phyloP scores from a whole-genome alignment of 2,797 vertebrate genomes.

The Sciurus vulgaris region DNA sequence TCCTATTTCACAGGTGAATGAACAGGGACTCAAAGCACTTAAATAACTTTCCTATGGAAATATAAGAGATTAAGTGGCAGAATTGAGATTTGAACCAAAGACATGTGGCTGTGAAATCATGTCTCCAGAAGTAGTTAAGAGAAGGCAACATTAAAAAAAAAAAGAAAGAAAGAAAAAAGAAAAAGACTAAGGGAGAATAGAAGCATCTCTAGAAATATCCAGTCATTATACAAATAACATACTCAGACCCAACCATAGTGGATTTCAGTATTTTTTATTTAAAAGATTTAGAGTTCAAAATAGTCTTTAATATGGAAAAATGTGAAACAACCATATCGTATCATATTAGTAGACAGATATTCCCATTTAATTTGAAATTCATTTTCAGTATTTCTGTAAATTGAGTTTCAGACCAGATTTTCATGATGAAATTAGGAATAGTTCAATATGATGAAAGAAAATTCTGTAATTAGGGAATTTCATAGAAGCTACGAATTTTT shows the following conservation, averaged over 20 bases:
- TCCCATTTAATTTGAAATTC: conserved; percentile 47
- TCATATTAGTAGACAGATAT: conserved; percentile 41
- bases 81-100: conserved; percentile 44
- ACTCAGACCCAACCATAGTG: conserved; percentile 48
- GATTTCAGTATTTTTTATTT: conserved; percentile 77
- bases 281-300: conserved; percentile 65
- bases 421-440: conserved; percentile 30
- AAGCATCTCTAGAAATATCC: conserved; percentile 30
- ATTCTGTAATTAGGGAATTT: conserved; percentile 38
- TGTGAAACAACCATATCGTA: conserved; percentile 28
- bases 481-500: background rate
- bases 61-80: background rate
- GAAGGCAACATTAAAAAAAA: background rate
- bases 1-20: conserved; percentile 10
- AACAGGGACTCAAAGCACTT: conserved; percentile 28
- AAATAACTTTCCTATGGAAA: background rate
- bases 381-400: conserved; percentile 34
- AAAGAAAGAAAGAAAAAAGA: background rate
- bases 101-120: background rate
- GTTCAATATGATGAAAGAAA: conserved; percentile 48
- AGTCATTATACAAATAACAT: conserved; percentile 4
- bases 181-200: background rate
- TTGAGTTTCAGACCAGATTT: conserved; percentile 43
- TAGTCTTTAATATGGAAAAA: conserved; percentile 64
- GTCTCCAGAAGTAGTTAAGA: conserved; percentile 4